phyloP scores from a whole-genome alignment of 2,888 invertebrate genomes.

The Tineola bisselliella region DNA sequence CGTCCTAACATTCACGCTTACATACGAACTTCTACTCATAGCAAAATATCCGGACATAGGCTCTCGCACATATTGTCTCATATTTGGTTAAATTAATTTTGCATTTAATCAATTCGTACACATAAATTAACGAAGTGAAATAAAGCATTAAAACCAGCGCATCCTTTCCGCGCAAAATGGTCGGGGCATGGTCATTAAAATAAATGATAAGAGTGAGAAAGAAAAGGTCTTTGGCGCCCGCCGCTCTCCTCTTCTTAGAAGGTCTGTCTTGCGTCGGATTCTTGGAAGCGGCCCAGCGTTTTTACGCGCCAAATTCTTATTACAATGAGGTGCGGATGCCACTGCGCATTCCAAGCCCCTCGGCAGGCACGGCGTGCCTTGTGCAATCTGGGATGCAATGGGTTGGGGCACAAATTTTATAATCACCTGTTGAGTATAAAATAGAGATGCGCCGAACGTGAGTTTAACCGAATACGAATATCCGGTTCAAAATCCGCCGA shows the following conservation, averaged over 20 bases:
- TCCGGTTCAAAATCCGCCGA: too few relatives aligned
- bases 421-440: neutral
- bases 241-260: conserved; percentile 30
- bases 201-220: conserved; percentile 20
- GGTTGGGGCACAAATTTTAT: too few relatives aligned
- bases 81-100: neutral
- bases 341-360: conserved; percentile 15
- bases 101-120: neutral
- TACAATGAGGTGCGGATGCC: conserved; percentile 26
- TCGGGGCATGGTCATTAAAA: conserved; percentile 19
- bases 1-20: neutral
- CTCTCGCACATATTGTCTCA: neutral
- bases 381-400: conserved; percentile 26
- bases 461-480: too few relatives aligned
- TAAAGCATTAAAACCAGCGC: neutral
- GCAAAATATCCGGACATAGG: neutral
- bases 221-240: neutral
- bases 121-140: neutral
- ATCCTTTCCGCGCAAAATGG: conserved; percentile 4
- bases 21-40: neutral
- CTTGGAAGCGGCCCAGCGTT: conserved; percentile 11
- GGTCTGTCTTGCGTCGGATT: conserved; percentile 28
- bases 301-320: conserved; percentile 36
- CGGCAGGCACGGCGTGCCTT: conserved; percentile 17
- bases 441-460: too few relatives aligned